Evolutionary conservation across 2,888 invertebrate genomes (phyloP).

Genomic region (Leptinotarsa rubiginosa): DNA sequence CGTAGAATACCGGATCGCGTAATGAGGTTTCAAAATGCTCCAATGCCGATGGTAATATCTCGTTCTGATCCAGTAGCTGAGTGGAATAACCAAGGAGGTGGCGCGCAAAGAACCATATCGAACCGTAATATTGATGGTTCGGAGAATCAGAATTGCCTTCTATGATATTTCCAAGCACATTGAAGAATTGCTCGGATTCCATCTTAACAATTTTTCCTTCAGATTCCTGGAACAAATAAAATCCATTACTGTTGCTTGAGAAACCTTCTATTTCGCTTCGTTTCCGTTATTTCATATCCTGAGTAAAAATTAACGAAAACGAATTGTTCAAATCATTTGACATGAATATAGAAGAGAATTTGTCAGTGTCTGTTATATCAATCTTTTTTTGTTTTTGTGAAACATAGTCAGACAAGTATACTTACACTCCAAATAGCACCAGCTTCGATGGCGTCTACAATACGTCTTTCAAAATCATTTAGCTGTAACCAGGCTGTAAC

Average conservation of each 20-base stretch:
- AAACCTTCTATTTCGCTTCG: no score
- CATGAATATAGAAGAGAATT: no score
- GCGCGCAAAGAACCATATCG: conserved; percentile 68
- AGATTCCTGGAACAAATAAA: background rate
- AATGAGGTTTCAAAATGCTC: conserved; percentile 73
- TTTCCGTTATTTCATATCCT: no score
- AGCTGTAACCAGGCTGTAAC: no score
- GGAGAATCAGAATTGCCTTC: conserved; percentile 75
- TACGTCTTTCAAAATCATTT: conserved; percentile 67
- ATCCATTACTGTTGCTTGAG: no score
- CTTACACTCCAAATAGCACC: conserved; percentile 64
- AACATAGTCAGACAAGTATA: background rate
- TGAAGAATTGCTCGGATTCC: conserved; percentile 62
- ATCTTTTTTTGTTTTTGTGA: no score
- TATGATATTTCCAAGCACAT: conserved; percentile 74
- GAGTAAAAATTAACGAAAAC: no score
- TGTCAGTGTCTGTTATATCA: no score
- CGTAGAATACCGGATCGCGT: conserved; percentile 68
- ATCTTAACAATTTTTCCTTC: background rate
- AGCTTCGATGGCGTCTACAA: conserved; percentile 70
- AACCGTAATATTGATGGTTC: conserved; percentile 71
- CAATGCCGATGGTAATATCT: conserved; percentile 72
- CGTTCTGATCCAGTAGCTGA: conserved; percentile 58
- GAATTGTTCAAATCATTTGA: no score
- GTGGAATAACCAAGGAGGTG: conserved; percentile 69